Evolutionary conservation across 1,140 invertebrate genomes (phyloP).

Genomic region (Drosophila miranda): DNA sequence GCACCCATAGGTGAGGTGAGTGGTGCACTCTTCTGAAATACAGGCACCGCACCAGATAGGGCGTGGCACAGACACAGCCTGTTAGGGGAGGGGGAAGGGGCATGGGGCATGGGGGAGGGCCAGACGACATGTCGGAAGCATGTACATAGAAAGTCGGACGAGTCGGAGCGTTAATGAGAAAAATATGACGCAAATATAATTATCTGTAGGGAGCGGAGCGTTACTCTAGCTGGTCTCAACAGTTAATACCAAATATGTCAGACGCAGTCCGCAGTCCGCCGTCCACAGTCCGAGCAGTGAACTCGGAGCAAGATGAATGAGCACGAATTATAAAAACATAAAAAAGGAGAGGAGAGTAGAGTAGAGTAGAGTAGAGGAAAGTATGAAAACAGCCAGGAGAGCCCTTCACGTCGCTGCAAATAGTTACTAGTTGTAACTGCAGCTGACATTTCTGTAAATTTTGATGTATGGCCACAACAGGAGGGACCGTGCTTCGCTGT

Average conservation of each 20-base stretch:
- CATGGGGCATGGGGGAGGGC: not conserved
- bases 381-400: slow-evolving; percentile 37
- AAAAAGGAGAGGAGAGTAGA: slow-evolving; percentile 22
- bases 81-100: no score
- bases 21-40: slow-evolving; percentile 20
- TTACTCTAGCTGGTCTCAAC: slow-evolving; percentile 38
- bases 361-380: slow-evolving; percentile 11
- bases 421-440: slow-evolving; percentile 73
- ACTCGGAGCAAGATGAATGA: slow-evolving; percentile 73
- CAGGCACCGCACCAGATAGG: slow-evolving; percentile 14
- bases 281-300: slow-evolving; percentile 8
- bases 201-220: slow-evolving; percentile 62
- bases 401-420: slow-evolving; percentile 49
- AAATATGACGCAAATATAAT: slow-evolving; percentile 81
- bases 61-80: slow-evolving; percentile 27
- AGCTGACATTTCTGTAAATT: slow-evolving; percentile 80
- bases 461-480: slow-evolving; percentile 66
- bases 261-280: slow-evolving; percentile 12
- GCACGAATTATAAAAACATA: slow-evolving; percentile 81
- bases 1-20: slow-evolving; percentile 43
- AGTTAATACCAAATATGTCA: slow-evolving; percentile 73
- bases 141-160: slow-evolving; percentile 50
- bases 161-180: slow-evolving; percentile 66
- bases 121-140: slow-evolving; percentile 33
- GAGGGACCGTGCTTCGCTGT: slow-evolving; percentile 31